phyloP scores from a whole-genome alignment of 2,888 invertebrate genomes.

The Melanchra persicariae region DNA sequence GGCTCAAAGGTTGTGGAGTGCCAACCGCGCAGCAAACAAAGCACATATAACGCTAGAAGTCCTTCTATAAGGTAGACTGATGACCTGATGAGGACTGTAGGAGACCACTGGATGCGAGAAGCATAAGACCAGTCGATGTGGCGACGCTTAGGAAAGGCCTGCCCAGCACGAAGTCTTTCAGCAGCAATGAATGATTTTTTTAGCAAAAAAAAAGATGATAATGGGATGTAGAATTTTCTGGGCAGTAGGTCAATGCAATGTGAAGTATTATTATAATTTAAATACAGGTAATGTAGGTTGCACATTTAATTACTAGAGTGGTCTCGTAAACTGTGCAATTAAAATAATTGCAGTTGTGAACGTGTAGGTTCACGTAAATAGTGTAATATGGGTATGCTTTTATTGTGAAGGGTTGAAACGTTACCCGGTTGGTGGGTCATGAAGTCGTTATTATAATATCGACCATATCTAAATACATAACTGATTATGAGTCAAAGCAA shows the following conservation, averaged over 20 bases:
- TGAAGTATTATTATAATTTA: background rate
- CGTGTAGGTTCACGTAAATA: background rate
- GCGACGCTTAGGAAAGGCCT: background rate
- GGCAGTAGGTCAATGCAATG: background rate
- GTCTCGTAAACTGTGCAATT: conserved; percentile 13
- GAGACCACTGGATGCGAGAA: background rate
- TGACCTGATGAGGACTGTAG: no score
- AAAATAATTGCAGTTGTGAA: conserved; percentile 15
- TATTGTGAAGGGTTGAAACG: background rate
- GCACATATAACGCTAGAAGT: no score
- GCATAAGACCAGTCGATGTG: background rate
- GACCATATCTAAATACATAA: background rate
- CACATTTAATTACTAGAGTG: conserved; percentile 15
- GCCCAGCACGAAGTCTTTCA: background rate
- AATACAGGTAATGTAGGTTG: background rate
- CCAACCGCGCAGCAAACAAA: no score
- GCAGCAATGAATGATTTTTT: background rate
- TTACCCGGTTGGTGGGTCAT: background rate
- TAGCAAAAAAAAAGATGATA: no score
- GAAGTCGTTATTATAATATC: background rate
- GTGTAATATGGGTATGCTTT: background rate
- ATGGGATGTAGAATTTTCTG: background rate
- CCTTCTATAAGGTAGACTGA: no score
- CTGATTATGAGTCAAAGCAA: no score
- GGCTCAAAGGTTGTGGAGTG: no score